phyloP scores from a whole-genome alignment of 1,140 invertebrate genomes.

The Lethocerus indicus region DNA sequence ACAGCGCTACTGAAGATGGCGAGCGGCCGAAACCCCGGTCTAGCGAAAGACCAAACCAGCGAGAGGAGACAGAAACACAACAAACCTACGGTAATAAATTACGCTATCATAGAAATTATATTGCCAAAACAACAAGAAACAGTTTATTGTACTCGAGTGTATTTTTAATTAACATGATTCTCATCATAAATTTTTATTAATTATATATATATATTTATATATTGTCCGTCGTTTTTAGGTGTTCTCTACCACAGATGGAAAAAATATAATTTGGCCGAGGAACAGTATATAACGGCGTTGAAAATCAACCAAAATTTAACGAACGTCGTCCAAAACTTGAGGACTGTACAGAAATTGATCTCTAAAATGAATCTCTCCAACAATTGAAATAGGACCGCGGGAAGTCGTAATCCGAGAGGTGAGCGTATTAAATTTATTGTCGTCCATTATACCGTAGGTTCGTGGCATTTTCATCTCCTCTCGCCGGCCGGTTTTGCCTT shows the following conservation, averaged over 20 bases:
- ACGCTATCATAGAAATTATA: no score
- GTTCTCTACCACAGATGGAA: conserved; percentile 90
- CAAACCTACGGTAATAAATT: no score
- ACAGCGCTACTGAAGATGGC: no score
- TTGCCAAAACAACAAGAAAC: no score
- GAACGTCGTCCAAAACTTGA: conserved; percentile 42
- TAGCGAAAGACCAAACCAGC: no score
- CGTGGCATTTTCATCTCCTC: neutral
- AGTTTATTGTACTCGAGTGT: no score
- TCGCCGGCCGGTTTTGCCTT: neutral
- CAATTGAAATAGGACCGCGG: neutral
- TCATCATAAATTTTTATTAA: no score
- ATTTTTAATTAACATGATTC: no score
- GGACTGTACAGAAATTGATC: conserved; percentile 7
- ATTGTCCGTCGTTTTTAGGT: conserved; percentile 35
- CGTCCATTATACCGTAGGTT: neutral
- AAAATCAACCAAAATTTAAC: conserved; percentile 46
- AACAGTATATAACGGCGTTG: conserved; percentile 58
- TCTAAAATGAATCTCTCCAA: neutral
- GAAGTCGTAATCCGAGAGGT: neutral
- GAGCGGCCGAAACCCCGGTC: no score
- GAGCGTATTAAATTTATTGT: neutral
- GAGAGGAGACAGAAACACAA: no score
- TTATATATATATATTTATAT: no score
- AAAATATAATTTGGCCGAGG: conserved; percentile 50